Evolutionary conservation across 2,113 vertebrate genomes (phyloP), one percentile per base, ranked within the genome.

Genomic region (Dasypus novemcinctus): DNA sequence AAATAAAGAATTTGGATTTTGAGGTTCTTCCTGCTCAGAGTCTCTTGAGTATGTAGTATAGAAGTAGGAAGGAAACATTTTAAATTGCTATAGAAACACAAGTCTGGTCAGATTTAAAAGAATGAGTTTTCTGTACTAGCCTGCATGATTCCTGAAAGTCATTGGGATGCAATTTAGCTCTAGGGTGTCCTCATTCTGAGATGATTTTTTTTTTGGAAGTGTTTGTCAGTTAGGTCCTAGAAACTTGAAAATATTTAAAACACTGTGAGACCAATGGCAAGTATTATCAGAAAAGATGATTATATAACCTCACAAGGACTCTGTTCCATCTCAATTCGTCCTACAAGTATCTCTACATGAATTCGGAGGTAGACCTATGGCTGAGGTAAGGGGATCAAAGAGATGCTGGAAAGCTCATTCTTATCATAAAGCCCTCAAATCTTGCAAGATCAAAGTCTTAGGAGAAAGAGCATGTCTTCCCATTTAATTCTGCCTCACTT

Each of bases 221-320:
- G 74, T 93, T 96, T 97, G 96, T 96, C 78, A 96, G 63, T 95
- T 78, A 54, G 64, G 36, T 74, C 87, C 82, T 80, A 83, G 86
- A 96, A 96, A 81, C 57, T 64, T 74, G n/a, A 63, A 94, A 93
- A 75, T 95, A 92, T 85, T 88, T 91, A 96, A 97, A 97, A 74
- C 31, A 6, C 59, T 95, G 13, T 87, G 90, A 96, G 87, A 46
- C 49, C 66, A 87, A n/a, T 90, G 76, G n/a, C 85, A 92, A 91
- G 59, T 63, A 13, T 92, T 89, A 94, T 83, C 84, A 96, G 87
- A 87, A 92, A 91, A 86, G 79, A 71, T 75, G n/a, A 33, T 93
- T 96, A 94, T 89, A 7, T 94, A 95, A 95, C 88, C 64, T 84
- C 54, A 4, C 64, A 91, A 86, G 63, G 41, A 75, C 54, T 25